A percentile compares a stretch with the other conserved stretches of the same genome.
phyloP scores from a whole-genome alignment of 2,113 vertebrate genomes.

The Callopanchax toddi region DNA sequence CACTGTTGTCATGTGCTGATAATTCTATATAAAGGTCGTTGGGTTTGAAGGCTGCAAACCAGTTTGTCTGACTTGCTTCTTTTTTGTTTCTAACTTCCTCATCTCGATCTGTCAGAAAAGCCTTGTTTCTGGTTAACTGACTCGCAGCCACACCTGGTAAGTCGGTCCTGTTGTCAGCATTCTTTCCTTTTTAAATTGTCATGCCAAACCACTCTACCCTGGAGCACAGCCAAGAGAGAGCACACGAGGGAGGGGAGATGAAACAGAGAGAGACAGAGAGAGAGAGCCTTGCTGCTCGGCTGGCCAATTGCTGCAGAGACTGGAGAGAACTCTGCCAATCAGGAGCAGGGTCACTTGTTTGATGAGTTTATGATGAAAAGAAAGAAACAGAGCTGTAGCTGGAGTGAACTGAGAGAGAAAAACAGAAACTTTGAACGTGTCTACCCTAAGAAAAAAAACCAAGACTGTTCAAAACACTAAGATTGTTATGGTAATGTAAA shows the following conservation, averaged over 20 bases:
- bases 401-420: conserved; percentile 26
- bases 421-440: conserved; percentile 48
- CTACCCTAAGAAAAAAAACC: conserved; percentile 23
- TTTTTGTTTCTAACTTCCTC: conserved; percentile 44
- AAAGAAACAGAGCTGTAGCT: conserved; percentile 46
- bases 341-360: conserved; percentile 72
- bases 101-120: conserved; percentile 66
- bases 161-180: conserved; percentile 81
- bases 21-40: conserved; percentile 5
- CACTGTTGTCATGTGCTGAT: conserved; percentile 1
- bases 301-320: conserved; percentile 64
- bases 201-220: conserved; percentile 82
- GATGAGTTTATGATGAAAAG: conserved; percentile 76
- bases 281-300: conserved; percentile 22
- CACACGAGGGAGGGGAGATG: conserved; percentile 26
- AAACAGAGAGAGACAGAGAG: background rate
- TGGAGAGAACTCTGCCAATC: conserved; percentile 71
- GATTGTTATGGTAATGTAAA: conserved; percentile 13
- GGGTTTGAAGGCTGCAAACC: conserved; percentile 35
- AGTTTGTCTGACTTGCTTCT: conserved; percentile 28
- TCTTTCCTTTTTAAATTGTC: conserved; percentile 83
- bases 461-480: conserved; percentile 23
- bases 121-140: conserved; percentile 83
- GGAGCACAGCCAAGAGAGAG: conserved; percentile 78
- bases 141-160: conserved; percentile 87